phyloP scores from a whole-genome alignment of 2,113 vertebrate genomes.

The Alaudala cheleensis region DNA sequence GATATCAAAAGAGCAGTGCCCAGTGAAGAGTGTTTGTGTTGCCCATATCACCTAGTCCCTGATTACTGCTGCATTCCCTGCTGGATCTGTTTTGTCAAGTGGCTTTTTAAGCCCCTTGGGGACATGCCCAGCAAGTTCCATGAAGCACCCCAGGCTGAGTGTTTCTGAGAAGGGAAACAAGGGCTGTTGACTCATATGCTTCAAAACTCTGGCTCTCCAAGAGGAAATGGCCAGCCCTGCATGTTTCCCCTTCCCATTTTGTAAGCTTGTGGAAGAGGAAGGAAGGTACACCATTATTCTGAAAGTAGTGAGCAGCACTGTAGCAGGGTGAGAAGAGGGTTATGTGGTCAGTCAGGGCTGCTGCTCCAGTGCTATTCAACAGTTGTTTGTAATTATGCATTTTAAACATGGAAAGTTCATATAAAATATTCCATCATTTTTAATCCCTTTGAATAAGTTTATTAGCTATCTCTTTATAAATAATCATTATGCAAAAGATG shows the following conservation, averaged over 20 bases:
- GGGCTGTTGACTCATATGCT: conserved; percentile 36
- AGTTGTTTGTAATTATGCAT: background rate
- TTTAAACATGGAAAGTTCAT: background rate
- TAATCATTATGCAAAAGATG: background rate
- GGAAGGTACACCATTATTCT: background rate
- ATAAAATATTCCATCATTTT: background rate
- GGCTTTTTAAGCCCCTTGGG: background rate
- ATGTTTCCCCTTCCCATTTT: conserved; percentile 47
- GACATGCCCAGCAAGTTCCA: background rate
- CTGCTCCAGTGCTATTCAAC: background rate
- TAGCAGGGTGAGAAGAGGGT: background rate
- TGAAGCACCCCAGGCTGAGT: background rate
- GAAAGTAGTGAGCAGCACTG: background rate
- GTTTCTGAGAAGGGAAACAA: conserved; percentile 11
- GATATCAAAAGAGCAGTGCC: background rate
- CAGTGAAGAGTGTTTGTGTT: background rate
- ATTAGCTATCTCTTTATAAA: background rate
- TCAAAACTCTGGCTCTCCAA: conserved; percentile 24
- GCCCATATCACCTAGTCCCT: background rate
- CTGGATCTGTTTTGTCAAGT: background rate
- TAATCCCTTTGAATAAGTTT: background rate
- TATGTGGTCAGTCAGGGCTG: background rate
- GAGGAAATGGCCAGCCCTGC: conserved; percentile 46
- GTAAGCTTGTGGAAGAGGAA: conserved; percentile 28
- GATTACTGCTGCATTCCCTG: background rate